Conservation (phyloP, 2,113 vertebrate species). For the Centropristis striata region DNA sequence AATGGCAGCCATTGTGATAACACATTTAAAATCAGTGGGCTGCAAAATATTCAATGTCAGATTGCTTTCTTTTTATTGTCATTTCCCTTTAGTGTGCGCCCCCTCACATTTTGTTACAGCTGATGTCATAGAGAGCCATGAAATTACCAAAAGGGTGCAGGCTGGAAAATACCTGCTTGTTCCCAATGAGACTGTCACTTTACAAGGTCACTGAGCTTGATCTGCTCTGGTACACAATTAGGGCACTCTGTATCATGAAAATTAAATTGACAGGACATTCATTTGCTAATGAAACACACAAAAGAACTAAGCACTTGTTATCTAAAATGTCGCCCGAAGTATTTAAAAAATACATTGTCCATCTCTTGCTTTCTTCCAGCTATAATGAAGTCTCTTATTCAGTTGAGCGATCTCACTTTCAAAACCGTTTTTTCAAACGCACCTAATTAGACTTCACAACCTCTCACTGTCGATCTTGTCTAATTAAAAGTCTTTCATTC, state of each 20-base stretch:
- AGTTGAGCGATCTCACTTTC: constrained; percentile 74
- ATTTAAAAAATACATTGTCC: constrained; percentile 61
- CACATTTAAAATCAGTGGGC: neutral
- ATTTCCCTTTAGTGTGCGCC: constrained; percentile 29
- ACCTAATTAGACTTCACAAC: constrained; percentile 84
- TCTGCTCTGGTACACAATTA: constrained; percentile 50
- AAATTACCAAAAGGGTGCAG: constrained; percentile 54
- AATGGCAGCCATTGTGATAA: neutral
- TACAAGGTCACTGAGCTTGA: constrained; percentile 59
- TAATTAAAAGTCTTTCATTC: constrained; percentile 85
- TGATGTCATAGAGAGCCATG: constrained; percentile 37
- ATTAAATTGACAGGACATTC: constrained; percentile 70
- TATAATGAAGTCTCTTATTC: constrained; percentile 78
- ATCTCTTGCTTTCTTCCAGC: constrained; percentile 53
- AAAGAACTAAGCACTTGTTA: constrained; percentile 69
- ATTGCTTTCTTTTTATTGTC: constrained; percentile 55
- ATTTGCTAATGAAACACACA: constrained; percentile 71
- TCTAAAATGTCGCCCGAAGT: constrained; percentile 66
- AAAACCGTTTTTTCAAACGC: constrained; percentile 68
- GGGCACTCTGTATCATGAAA: constrained; percentile 41
- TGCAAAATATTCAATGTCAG: constrained; percentile 36
- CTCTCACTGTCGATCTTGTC: constrained; percentile 78
- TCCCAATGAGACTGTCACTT: constrained; percentile 50
- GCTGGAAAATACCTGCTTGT: constrained; percentile 48
- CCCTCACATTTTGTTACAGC: constrained; percentile 11